Evolutionary conservation across 2,888 invertebrate genomes (phyloP), one percentile per base, ranked within the genome.

Genomic region (Protophormia terraenovae): DNA sequence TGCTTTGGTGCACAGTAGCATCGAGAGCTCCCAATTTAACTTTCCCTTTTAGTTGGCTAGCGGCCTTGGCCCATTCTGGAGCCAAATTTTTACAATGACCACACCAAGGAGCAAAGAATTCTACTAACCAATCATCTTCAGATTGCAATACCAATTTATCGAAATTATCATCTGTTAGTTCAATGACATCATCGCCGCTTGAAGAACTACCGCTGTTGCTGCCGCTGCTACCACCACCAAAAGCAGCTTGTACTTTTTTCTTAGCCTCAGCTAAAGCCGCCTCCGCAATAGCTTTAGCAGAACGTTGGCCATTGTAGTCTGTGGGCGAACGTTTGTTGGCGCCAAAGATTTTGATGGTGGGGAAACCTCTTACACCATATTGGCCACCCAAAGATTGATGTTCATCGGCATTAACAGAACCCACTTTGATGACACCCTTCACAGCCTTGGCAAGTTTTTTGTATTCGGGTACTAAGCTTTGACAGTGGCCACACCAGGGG

Each of bases 41-140:
- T 94, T 99, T 99, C 89, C 99, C 99, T 93, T 98, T 98, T 22
- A 99, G 95, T 91, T 98, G 96, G 4, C 96, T 94, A 19, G 99
- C 99, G 1, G 99, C 99, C 90, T 96, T 95, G 12, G 97, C 97
- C 99, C 99, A 99, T 87, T 98, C 97, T 0, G 99, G 99, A 75
- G 97, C 99, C 73, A 99, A 94, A 91, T 96, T 98, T 93, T 99
- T 99, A 93, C 98, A 98, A 93, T 98, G 98, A 5, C 98, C 98
- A 92, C 98, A 98, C 97, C 98, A 98, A 0, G 97, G 97, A 6
- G 99, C 99, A 93, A 95, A 99, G 94, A 99, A 99, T 93, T 99
- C 99, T 1, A 99, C 98, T 88, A 99, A 93, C 98, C 99, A 99
- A 92, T 98, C 94, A 90, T 99, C 99, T 16, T 99, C 97, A 64